A percentile compares a stretch with the other conserved stretches of the same genome.
Conservation (phyloP, 2,113 vertebrate genomes). For the Aphyosemion australe region DNA sequence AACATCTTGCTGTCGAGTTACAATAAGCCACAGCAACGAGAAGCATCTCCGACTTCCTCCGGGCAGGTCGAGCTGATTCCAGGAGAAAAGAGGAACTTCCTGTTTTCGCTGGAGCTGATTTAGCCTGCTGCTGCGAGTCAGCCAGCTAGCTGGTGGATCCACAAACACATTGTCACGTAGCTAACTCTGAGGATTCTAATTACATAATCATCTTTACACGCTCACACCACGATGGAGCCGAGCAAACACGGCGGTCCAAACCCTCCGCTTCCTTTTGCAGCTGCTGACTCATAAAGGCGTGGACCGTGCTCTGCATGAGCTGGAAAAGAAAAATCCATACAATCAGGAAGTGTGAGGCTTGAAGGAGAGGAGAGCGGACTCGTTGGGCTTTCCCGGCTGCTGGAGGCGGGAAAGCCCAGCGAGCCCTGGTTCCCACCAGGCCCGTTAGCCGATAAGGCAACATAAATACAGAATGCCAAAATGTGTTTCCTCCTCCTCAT, state of each 20-base stretch:
- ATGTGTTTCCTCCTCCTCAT: constrained; percentile 8
- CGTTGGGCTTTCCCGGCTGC: constrained; percentile 3
- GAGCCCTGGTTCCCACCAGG: constrained; percentile 39
- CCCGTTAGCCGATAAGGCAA: constrained; percentile 63
- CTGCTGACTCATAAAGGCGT: too few relatives aligned
- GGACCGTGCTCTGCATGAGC: too few relatives aligned
- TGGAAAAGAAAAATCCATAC: neutral
- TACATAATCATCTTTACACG: neutral
- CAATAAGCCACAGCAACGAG: constrained; percentile 12
- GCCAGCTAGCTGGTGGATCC: constrained; percentile 34
- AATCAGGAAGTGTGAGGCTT: constrained; percentile 26
- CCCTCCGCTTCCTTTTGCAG: too few relatives aligned
- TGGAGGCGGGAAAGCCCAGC: neutral
- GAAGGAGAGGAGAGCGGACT: constrained; percentile 44
- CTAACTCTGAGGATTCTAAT: constrained; percentile 32
- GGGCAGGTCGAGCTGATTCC: constrained; percentile 15
- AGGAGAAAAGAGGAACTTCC: neutral
- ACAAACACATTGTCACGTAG: constrained; percentile 48
- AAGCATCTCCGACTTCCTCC: constrained; percentile 16
- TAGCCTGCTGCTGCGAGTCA: constrained; percentile 22
- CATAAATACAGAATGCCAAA: constrained; percentile 63
- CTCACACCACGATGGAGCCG: too few relatives aligned
- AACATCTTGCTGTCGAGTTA: constrained; percentile 15
- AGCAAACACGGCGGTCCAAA: too few relatives aligned
- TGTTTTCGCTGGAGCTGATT: constrained; percentile 47